Conservation (phyloP, 30 jellyfish, hydroid and myxozoan species). For the Thelohanellus kitauei region DNA sequence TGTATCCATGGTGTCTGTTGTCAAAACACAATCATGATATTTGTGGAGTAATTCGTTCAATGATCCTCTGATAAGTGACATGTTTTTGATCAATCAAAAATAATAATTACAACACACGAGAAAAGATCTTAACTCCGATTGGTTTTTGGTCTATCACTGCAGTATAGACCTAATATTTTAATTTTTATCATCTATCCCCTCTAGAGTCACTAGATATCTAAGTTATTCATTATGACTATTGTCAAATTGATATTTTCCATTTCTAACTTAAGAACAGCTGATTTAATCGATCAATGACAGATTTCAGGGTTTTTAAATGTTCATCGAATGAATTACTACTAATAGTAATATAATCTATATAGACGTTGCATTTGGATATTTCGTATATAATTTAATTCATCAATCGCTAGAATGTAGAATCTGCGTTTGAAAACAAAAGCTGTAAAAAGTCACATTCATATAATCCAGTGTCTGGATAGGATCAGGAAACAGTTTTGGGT, state of each 20-base stretch:
- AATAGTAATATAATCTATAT: constrained; percentile 15
- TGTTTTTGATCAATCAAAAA: constrained; percentile 3
- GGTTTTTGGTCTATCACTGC: constrained; percentile 4
- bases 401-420: no score
- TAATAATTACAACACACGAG: constrained; percentile 9
- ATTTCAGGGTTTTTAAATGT: constrained; percentile 6
- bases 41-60: constrained; percentile 1
- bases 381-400: constrained; percentile 16
- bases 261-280: constrained; percentile 9
- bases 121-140: constrained; percentile 5
- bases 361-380: constrained; percentile 12
- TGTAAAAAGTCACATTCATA: constrained; percentile 9
- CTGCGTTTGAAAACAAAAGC: constrained; percentile 16
- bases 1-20: constrained; percentile 4
- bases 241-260: constrained; percentile 5
- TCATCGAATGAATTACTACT: constrained; percentile 4
- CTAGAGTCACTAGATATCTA: constrained; percentile 3
- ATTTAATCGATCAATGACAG: constrained; percentile 4
- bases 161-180: constrained; percentile 4
- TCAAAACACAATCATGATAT: constrained; percentile 4
- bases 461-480: constrained; percentile 9
- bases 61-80: constrained; percentile 10
- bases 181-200: constrained; percentile 9
- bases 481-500: constrained; percentile 15
- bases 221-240: no score